These are phyloP conservation scores for Pseudomyrmex concolor DNA, from an alignment of 1,140 invertebrate species.

Conservation along the genomic window DNA sequence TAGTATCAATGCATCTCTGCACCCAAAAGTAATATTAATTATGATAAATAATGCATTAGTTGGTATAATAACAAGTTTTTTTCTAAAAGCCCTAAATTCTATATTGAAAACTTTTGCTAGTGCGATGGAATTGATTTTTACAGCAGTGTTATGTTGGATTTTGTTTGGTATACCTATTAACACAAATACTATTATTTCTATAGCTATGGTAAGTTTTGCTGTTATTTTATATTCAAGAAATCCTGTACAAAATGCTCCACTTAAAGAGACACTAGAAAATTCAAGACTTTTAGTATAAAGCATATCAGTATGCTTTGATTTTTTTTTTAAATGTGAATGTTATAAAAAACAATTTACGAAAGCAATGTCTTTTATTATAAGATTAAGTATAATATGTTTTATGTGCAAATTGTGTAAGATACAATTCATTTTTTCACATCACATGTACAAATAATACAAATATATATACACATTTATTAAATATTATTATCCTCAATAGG, in stretches of 20 bases:
- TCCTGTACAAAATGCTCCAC: slow-evolving; percentile 88
- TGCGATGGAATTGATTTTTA: slow-evolving; percentile 96
- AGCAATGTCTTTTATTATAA: too few species aligned
- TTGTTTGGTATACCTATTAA: slow-evolving; percentile 95
- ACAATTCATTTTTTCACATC: too few species aligned
- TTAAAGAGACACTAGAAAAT: slow-evolving; percentile 53
- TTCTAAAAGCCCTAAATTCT: slow-evolving; percentile 96
- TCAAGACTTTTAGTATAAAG: slow-evolving; percentile 24
- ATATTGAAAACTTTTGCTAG: slow-evolving; percentile 98
- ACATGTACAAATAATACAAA: too few species aligned
- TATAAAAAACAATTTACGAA: too few species aligned
- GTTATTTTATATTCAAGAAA: slow-evolving; percentile 95
- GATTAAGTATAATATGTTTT: too few species aligned
- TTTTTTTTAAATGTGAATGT: neutral
- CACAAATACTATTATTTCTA: slow-evolving; percentile 92
- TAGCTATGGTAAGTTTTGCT: slow-evolving; percentile 93
- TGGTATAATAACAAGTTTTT: slow-evolving; percentile 97
- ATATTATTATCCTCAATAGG: too few species aligned
- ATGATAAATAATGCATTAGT: slow-evolving; percentile 96
- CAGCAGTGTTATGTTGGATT: slow-evolving; percentile 94
- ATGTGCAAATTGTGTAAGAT: too few species aligned
- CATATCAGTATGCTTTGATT: slow-evolving; percentile 9
- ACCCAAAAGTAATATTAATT: slow-evolving; percentile 90
- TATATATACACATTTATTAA: too few species aligned
- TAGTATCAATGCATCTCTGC: slow-evolving; percentile 76